These are phyloP conservation scores for Rotaria socialis DNA, from an alignment of 2,888 invertebrate genomes.

Conservation along the genomic window DNA sequence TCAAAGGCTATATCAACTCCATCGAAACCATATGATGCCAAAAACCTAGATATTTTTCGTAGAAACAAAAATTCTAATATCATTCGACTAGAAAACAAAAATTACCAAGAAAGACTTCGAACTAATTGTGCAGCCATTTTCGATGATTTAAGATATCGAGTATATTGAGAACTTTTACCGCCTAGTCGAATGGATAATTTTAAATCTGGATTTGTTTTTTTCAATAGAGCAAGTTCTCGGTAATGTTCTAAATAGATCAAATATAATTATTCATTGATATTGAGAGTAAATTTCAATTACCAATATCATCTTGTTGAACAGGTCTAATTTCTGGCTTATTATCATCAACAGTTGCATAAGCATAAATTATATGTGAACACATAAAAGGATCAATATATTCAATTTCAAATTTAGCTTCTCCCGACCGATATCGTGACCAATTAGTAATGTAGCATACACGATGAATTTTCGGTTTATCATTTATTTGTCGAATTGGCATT, in stretches of 20 bases:
- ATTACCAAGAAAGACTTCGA: constrained; percentile 8
- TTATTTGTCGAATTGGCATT: neutral
- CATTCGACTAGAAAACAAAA: neutral
- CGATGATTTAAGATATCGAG: neutral
- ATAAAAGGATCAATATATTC: constrained; percentile 42
- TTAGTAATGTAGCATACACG: constrained; percentile 45
- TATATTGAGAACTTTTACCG: neutral
- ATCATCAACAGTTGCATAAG: constrained; percentile 41
- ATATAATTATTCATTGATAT: neutral
- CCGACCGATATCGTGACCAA: constrained; percentile 46
- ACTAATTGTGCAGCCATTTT: constrained; percentile 7
- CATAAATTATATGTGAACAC: constrained; percentile 45
- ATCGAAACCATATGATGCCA: constrained; percentile 42
- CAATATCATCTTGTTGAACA: constrained; percentile 14
- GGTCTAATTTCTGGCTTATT: constrained; percentile 36
- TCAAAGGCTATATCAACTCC: constrained; percentile 45
- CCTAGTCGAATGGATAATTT: constrained; percentile 11
- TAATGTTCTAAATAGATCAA: neutral
- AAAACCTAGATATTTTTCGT: neutral
- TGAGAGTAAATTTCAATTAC: neutral
- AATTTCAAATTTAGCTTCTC: constrained; percentile 42
- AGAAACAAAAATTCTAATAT: neutral
- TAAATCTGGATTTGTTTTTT: constrained; percentile 5
- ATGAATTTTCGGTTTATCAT: constrained; percentile 23
- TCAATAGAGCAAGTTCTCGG: constrained; percentile 26